Evolutionary conservation across 2,113 vertebrate genomes (phyloP).

Genomic region (Arvicanthis niloticus): DNA sequence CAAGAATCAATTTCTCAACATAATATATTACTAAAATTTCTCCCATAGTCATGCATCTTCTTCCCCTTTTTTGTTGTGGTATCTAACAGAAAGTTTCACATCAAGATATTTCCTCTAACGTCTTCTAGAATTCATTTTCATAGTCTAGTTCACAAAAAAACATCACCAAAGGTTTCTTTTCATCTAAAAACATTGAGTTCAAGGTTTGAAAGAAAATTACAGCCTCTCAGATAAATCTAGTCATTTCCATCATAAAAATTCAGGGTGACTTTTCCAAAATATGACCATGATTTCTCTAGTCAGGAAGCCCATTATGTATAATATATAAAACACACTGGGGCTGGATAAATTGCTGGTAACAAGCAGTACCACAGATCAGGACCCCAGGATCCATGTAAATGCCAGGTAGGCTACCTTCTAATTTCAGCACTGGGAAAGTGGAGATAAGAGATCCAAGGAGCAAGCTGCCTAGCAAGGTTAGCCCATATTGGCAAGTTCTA

Average conservation of each 20-base stretch:
- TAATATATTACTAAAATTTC: not conserved
- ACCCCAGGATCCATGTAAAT: too few relatives aligned
- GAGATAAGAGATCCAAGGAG: not conserved
- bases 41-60: not conserved
- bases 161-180: constrained; percentile 18
- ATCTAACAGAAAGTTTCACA: not conserved
- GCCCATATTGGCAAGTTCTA: not conserved
- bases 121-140: constrained; percentile 24
- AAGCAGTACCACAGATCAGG: not conserved
- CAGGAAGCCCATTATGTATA: not conserved
- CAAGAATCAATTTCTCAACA: not conserved
- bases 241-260: constrained; percentile 7
- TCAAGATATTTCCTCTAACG: not conserved
- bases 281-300: not conserved
- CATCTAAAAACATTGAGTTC: constrained; percentile 3
- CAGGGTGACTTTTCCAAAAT: not conserved
- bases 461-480: not conserved
- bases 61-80: not conserved
- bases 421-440: not conserved
- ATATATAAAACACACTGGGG: not conserved
- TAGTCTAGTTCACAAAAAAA: constrained; percentile 12
- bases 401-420: too few relatives aligned
- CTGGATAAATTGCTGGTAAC: not conserved
- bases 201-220: not conserved
- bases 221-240: not conserved